Evolutionary conservation across 2,797 vertebrate genomes (phyloP).

Genomic region (Aldrovandia affinis): DNA sequence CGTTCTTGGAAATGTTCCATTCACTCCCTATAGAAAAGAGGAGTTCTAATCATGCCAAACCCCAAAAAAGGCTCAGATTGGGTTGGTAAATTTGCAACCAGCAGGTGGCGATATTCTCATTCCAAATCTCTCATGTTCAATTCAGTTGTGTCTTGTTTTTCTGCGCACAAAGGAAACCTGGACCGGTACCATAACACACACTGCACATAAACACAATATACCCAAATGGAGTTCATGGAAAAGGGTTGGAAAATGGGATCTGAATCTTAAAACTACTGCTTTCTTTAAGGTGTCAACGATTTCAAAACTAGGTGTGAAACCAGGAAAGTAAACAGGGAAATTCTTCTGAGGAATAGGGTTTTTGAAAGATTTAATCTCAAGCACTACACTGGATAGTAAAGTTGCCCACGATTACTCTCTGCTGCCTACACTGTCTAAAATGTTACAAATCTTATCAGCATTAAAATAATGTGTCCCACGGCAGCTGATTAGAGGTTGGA

Average conservation of each 20-base stretch:
- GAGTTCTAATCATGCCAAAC: background rate
- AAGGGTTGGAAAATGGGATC: background rate
- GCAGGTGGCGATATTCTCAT: constrained; percentile 9
- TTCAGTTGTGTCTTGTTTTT: background rate
- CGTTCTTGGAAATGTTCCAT: background rate
- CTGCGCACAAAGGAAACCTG: background rate
- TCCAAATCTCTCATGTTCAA: background rate
- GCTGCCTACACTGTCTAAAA: background rate
- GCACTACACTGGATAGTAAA: background rate
- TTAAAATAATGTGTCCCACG: background rate
- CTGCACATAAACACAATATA: background rate
- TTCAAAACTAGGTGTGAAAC: background rate
- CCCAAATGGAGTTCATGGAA: background rate
- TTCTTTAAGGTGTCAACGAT: background rate
- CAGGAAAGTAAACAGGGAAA: background rate
- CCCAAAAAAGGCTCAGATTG: background rate
- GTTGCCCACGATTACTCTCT: background rate
- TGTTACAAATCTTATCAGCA: background rate
- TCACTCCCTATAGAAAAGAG: background rate
- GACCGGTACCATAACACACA: background rate
- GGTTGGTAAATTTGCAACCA: background rate
- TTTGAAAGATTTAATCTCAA: constrained; percentile 4
- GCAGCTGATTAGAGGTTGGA: background rate
- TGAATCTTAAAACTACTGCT: background rate
- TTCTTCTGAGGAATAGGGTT: background rate